phyloP scores from a whole-genome alignment of 2,888 invertebrate genomes.

The Amaurobius ferox region DNA sequence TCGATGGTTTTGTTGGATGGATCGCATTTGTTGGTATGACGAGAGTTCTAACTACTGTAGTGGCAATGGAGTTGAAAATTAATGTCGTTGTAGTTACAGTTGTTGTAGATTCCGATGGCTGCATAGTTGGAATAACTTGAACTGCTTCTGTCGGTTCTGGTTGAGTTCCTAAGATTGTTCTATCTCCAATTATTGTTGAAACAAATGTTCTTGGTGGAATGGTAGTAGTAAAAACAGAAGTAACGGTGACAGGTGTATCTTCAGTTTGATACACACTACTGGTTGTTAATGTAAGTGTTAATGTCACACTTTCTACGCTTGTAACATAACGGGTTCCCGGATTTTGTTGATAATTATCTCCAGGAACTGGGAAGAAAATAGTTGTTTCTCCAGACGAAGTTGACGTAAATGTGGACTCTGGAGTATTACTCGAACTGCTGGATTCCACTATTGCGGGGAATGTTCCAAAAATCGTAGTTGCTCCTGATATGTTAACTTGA shows the following conservation, averaged over 20 bases:
- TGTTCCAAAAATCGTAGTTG: constrained; percentile 74
- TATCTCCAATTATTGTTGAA: constrained; percentile 84
- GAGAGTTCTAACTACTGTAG: constrained; percentile 73
- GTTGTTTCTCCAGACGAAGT: constrained; percentile 72
- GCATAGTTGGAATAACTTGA: constrained; percentile 54
- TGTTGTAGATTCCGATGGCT: constrained; percentile 73
- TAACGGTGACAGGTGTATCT: constrained; percentile 83
- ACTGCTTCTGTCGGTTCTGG: constrained; percentile 71
- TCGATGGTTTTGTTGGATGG: constrained; percentile 44
- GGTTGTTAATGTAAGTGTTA: constrained; percentile 81
- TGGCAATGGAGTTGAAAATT: constrained; percentile 74
- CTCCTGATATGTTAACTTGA: constrained; percentile 74
- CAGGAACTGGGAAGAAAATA: constrained; percentile 71
- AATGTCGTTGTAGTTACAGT: constrained; percentile 73
- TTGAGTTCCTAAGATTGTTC: constrained; percentile 72
- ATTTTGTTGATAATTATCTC: constrained; percentile 29
- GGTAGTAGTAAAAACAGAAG: constrained; percentile 87
- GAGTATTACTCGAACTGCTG: background rate
- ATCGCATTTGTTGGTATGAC: constrained; percentile 67
- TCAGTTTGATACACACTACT: constrained; percentile 74
- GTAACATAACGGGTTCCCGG: constrained; percentile 81
- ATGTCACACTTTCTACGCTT: constrained; percentile 83
- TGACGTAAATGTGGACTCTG: constrained; percentile 29
- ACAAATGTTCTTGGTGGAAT: constrained; percentile 81
- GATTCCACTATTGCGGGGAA: constrained; percentile 27